Evolutionary conservation across 2,113 vertebrate species (phyloP), one percentile per base, ranked within the genome.

Genomic region (Arothron firmamentum): DNA sequence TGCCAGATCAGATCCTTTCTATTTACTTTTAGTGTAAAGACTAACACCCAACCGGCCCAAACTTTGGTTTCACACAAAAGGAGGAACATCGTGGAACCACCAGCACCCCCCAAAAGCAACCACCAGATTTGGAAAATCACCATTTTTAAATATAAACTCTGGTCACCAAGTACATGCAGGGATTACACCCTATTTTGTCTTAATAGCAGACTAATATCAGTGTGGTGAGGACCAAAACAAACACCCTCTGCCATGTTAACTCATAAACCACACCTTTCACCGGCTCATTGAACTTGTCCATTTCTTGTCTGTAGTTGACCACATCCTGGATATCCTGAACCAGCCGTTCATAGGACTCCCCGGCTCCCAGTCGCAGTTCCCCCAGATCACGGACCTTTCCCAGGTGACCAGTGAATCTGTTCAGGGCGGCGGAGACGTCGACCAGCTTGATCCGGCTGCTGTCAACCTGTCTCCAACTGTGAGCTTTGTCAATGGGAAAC

Each of bases 401-500:
- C 70, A 45, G 11, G 2, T 5, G 38, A 46, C 50, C 52, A 87
- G 81, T 16, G 90, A 90, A 0, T 74, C 79, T 17, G 74, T 87
- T 11, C 58, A 88, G 84, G 63, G 58, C 63, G 88, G 83, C 19
- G 67, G 62, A 10, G 77, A 81, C 13, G 0, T 2, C 2, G 58
- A 81, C 1, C 16, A 51, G 2, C 50, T 41, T 4, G 58, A 63
- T 1, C 21, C 65, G 0, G n/a, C 66, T 2, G 51, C 81, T 46
- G 61, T 66, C 43, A 41, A 54, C 34, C 59, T 73, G n/a, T 72
- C 84, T 2, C 88, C 88, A 7, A 77, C 87, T 1, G 67, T 97
- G 79, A 90, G 92, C 73, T 98, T 96, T 69, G 85, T 97, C 74
- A 94, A 94, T 7, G 95, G 93, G 18, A 97, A 94, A 50, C 93